Conservation (phyloP, 2,888 invertebrate species). For the Phortica magna region DNA sequence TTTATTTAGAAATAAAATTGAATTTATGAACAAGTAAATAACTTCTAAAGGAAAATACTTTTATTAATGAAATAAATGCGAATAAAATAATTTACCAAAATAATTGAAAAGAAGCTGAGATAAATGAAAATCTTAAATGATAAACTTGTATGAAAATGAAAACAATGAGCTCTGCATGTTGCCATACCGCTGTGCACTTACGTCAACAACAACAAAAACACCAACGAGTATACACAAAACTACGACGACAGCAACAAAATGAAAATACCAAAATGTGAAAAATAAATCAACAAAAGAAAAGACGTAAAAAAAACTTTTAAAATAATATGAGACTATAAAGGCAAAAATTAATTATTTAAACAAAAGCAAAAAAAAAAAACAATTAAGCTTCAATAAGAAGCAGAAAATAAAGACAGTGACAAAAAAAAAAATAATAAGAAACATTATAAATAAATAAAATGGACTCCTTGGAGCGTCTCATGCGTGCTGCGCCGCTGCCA, state of each 20-base stretch:
- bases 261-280: conserved; percentile 23
- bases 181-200: conserved; percentile 10
- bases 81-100: conserved; percentile 6
- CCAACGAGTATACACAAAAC: conserved; percentile 29
- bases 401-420: conserved; percentile 1
- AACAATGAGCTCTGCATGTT: conserved; percentile 31
- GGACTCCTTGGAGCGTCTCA: conserved; percentile 90
- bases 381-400: conserved; percentile 37
- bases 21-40: neutral
- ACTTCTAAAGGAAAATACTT: neutral
- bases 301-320: neutral
- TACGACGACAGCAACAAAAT: conserved; percentile 15
- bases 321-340: neutral
- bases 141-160: conserved; percentile 23
- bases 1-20: neutral
- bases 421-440: conserved; percentile 32
- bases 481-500: conserved; percentile 84
- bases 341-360: conserved; percentile 3
- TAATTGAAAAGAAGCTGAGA: neutral
- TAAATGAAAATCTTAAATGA: neutral
- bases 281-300: conserved; percentile 30
- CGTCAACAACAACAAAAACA: conserved; percentile 33
- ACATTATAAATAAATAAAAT: conserved; percentile 76
- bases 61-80: neutral
- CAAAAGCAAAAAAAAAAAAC: conserved; percentile 29